These are phyloP conservation scores for Caprella mutica DNA, from an alignment of 2,888 invertebrate genomes.

Conservation along the genomic window DNA sequence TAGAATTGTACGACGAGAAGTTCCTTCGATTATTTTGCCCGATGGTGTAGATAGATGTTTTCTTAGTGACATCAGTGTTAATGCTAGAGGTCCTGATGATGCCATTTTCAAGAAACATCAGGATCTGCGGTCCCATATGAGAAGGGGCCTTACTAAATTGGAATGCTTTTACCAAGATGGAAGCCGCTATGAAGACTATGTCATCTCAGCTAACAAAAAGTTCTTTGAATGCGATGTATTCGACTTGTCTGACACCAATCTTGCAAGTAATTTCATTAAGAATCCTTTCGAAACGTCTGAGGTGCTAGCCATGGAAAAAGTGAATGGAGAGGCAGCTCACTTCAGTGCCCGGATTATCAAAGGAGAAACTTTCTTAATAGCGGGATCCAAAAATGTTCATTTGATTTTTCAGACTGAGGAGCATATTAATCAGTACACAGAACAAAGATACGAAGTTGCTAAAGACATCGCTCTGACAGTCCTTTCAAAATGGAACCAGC, in stretches of 20 bases:
- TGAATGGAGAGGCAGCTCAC: conserved; percentile 45
- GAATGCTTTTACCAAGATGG: not conserved
- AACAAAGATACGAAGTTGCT: conserved; percentile 6
- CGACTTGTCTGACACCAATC: no score
- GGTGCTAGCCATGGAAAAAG: conserved; percentile 37
- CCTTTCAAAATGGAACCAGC: conserved; percentile 37
- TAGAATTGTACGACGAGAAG: not conserved
- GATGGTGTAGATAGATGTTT: not conserved
- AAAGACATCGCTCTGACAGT: conserved; percentile 37
- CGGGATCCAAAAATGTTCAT: conserved; percentile 45
- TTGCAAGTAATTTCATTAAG: no score
- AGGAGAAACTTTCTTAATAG: conserved; percentile 26
- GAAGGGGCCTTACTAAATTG: conserved; percentile 11
- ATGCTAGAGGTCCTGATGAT: conserved; percentile 20
- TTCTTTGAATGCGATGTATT: conserved; percentile 44
- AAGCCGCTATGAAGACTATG: conserved; percentile 21
- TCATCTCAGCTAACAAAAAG: conserved; percentile 42
- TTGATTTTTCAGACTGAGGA: conserved; percentile 39
- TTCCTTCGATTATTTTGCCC: conserved; percentile 8
- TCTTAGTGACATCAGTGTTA: conserved; percentile 18
- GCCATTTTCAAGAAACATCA: conserved; percentile 14
- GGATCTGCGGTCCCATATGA: conserved; percentile 3
- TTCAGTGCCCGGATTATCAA: conserved; percentile 38
- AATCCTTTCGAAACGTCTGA: no score
- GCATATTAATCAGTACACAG: conserved; percentile 21